Evolutionary conservation across 2,888 invertebrate species (phyloP).

Genomic region (Tenodera sinensis): DNA sequence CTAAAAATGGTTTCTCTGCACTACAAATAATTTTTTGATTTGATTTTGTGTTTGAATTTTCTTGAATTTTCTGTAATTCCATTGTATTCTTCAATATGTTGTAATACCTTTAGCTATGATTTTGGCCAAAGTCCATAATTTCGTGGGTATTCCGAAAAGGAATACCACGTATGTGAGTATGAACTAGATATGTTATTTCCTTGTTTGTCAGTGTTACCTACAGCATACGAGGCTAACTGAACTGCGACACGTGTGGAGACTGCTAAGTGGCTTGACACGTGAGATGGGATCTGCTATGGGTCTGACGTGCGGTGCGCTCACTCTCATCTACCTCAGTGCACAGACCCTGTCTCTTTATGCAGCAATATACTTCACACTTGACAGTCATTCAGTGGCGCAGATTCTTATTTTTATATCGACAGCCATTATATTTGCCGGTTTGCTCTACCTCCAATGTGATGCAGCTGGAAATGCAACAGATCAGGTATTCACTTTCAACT

Average conservation of each 20-base stretch:
- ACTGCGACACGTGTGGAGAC: background rate
- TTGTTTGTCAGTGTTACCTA: background rate
- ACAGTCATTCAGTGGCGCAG: background rate
- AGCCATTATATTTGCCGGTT: background rate
- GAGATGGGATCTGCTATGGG: background rate
- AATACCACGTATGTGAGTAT: too few species aligned
- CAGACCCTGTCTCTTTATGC: background rate
- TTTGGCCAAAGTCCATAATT: too few species aligned
- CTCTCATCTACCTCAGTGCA: background rate
- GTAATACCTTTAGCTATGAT: too few species aligned
- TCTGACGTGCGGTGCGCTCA: background rate
- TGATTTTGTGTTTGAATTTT: too few species aligned
- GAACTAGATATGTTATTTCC: too few species aligned
- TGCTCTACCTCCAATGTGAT: background rate
- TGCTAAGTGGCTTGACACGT: background rate
- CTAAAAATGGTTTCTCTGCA: too few species aligned
- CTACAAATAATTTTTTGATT: too few species aligned
- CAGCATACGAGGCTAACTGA: background rate
- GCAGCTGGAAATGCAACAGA: background rate
- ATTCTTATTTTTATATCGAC: background rate
- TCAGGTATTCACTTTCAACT: background rate
- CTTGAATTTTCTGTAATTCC: too few species aligned
- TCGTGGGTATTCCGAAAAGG: too few species aligned
- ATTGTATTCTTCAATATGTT: too few species aligned
- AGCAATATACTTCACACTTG: background rate